Base-by-base conservation (phyloP, 2,888 invertebrate genomes). In the Galeruca laticollis region DNA sequence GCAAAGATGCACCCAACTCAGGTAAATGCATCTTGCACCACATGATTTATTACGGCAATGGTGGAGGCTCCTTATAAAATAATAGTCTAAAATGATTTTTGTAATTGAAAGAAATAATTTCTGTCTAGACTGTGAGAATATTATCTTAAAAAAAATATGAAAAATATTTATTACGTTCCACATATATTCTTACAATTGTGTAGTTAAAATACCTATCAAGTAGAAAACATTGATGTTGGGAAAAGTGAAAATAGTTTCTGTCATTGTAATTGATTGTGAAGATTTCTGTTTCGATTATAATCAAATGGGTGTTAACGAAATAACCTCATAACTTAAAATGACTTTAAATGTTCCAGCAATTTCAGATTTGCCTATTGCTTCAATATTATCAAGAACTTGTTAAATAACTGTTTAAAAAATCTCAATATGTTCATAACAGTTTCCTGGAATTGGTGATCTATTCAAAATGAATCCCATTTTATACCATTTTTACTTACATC, bases 1-100 rank as follows among this genome's bases (percentile, higher is more conserved):
- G 78, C 78, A 68, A 76, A 73, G 75, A 78, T 72, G 74, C 69
- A 70, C 71, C 75, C 26, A 54, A 47, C 59, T 40, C 62, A 33
- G 63, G 60, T 63, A 52, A 52, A 57, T 69, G 52, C 54, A 66
- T 66, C 51, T 66, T 33, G 35, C 35, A 57, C 54, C 26, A 54
- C 54, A 15, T 13, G 13, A 33, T 54, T 54, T 13, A 33, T 26
- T 1, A 31, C 9, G n/a, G 11, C 11, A 35, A 35, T 57, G 56
- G 56, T 11, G 56, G 35, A 57, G 56, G 56, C 9, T 15, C 15
- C 11, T 4, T n/a, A 31, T 13, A 1, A n/a, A 31, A 13, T n/a
- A 11, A 54, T 31, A 54, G n/a, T 31, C 54, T 54, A 57, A 57
- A 2, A 8, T 20, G 2, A 13, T 13, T n/a, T 11, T n/a, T 54